phyloP scores from a whole-genome alignment of 2,888 invertebrate species.

The Uloborus plumipes region DNA sequence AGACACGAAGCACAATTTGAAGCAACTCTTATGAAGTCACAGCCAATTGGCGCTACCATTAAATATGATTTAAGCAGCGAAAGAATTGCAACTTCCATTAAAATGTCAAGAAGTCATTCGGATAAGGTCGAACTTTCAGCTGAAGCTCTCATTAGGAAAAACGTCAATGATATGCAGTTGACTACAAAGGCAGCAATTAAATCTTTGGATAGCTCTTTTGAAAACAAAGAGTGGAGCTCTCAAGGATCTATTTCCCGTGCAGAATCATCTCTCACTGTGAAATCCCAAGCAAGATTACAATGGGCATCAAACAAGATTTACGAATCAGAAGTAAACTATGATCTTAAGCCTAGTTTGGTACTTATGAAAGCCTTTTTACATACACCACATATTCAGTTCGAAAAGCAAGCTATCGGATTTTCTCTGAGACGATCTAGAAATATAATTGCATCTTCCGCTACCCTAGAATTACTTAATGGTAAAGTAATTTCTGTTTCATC shows the following conservation, averaged over 20 bases:
- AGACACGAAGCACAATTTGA: conserved; percentile 23
- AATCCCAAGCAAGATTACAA: conserved; percentile 12
- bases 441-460: not conserved
- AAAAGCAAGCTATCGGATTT: conserved; percentile 22
- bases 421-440: conserved; percentile 5
- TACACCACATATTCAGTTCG: conserved; percentile 28
- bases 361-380: conserved; percentile 21
- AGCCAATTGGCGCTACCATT: conserved; percentile 15
- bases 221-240: conserved; percentile 19
- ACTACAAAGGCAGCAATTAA: conserved; percentile 7
- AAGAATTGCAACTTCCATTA: not conserved
- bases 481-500: conserved; percentile 35
- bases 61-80: conserved; percentile 3
- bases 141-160: not conserved
- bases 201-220: conserved; percentile 38
- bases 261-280: not conserved
- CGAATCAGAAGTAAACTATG: conserved; percentile 26
- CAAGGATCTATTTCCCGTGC: conserved; percentile 10
- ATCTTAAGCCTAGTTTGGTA: conserved; percentile 24
- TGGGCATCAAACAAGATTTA: conserved; percentile 22
- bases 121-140: conserved; percentile 20
- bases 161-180: not conserved
- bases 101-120: conserved; percentile 5
- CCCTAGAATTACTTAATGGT: conserved; percentile 8
- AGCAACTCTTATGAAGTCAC: conserved; percentile 8